A percentile compares a stretch with the other conserved stretches of the same genome.
Evolutionary conservation across 2,888 invertebrate species (phyloP).

Genomic region (Microdon myrmicae): DNA sequence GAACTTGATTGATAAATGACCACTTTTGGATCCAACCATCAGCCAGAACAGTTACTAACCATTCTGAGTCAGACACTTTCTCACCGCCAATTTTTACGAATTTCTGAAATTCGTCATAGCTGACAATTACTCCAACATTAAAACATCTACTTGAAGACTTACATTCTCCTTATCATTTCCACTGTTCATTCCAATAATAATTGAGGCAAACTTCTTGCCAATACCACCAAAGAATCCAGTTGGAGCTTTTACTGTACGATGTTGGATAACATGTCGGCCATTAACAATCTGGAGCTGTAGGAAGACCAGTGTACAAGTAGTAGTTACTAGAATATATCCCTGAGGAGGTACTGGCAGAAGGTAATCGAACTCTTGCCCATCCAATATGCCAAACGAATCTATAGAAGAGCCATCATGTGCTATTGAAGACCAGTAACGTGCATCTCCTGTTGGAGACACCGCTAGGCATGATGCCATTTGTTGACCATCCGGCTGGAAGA

Average conservation of each 20-base stretch:
- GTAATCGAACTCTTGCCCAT: constrained; percentile 87
- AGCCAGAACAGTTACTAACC: constrained; percentile 77
- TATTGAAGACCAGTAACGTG: constrained; percentile 91
- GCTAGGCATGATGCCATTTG: constrained; percentile 87
- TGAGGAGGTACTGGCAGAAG: constrained; percentile 75
- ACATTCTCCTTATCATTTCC: constrained; percentile 65
- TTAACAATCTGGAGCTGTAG: constrained; percentile 72
- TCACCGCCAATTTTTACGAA: constrained; percentile 76
- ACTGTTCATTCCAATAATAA: constrained; percentile 65
- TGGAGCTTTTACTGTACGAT: constrained; percentile 77
- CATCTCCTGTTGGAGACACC: constrained; percentile 91
- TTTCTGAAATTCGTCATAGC: constrained; percentile 61
- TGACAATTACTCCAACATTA: background rate
- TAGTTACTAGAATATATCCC: constrained; percentile 88
- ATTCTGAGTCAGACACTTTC: constrained; percentile 65
- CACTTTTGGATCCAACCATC: constrained; percentile 87
- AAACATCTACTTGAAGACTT: constrained; percentile 1
- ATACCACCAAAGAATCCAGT: constrained; percentile 89
- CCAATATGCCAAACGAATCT: constrained; percentile 86
- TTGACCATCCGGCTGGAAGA: constrained; percentile 73
- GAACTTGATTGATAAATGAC: constrained; percentile 73
- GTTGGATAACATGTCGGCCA: constrained; percentile 76
- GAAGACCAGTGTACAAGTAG: constrained; percentile 86
- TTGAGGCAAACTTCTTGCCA: constrained; percentile 72
- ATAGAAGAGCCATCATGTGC: constrained; percentile 87